Conservation (phyloP, 2,113 vertebrate genomes). For the Etia nguti region DNA sequence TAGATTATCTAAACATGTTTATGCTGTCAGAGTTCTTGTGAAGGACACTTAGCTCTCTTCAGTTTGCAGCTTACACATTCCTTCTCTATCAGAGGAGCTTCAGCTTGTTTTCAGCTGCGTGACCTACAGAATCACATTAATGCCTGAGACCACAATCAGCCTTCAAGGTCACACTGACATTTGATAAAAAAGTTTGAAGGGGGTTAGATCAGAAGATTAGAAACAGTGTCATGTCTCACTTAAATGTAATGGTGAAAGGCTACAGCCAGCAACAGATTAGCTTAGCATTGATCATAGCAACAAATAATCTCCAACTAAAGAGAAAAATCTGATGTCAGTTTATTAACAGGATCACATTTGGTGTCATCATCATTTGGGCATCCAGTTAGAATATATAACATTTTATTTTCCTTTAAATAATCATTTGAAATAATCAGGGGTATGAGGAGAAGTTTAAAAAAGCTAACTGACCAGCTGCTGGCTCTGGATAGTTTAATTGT, state of each 20-base stretch:
- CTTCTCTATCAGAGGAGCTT: neutral
- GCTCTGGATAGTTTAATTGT: neutral
- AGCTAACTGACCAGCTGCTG: neutral
- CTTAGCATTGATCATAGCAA: neutral
- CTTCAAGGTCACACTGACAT: neutral
- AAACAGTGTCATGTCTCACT: neutral
- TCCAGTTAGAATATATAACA: neutral
- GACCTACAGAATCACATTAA: neutral
- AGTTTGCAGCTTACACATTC: neutral
- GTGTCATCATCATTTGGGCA: neutral
- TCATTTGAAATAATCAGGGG: neutral
- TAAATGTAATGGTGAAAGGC: neutral
- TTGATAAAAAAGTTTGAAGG: neutral
- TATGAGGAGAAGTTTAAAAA: neutral
- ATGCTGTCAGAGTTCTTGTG: neutral
- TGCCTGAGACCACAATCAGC: neutral
- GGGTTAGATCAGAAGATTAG: neutral
- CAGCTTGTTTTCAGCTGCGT: neutral
- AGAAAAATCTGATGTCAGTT: neutral
- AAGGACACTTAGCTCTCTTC: neutral
- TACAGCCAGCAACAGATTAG: neutral
- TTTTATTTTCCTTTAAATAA: neutral
- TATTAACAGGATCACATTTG: neutral
- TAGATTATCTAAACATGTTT: neutral
- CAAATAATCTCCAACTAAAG: neutral